Percentiles rank a stretch among this genome's conserved stretches.
Conservation (phyloP, 2,888 invertebrate species). For the Athalia circularis region DNA sequence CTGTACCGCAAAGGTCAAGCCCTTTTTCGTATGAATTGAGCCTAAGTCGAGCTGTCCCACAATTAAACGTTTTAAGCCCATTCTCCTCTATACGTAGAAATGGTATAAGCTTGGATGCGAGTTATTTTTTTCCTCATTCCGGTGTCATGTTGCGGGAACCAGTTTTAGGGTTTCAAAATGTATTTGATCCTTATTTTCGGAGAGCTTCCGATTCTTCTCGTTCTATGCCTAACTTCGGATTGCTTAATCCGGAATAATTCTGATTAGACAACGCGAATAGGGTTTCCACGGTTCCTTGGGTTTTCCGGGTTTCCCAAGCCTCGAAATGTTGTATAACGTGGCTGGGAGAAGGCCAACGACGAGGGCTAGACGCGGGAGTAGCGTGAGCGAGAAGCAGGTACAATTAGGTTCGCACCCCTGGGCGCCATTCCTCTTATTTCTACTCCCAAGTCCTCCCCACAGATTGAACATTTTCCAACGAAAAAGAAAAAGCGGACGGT, state of each 20-base stretch:
- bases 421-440: conserved; percentile 68
- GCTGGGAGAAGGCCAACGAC: conserved; percentile 30
- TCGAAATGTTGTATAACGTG: conserved; percentile 11
- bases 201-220: neutral
- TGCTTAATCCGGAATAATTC: conserved; percentile 47
- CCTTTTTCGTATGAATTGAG: too few relatives aligned
- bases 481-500: conserved; percentile 54
- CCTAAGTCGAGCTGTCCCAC: too few relatives aligned
- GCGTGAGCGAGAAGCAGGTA: conserved; percentile 60
- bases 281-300: conserved; percentile 39
- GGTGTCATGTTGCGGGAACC: too few relatives aligned
- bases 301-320: conserved; percentile 3
- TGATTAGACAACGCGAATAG: conserved; percentile 45
- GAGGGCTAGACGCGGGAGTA: neutral
- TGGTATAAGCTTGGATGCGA: too few relatives aligned
- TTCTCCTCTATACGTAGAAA: too few relatives aligned
- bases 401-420: conserved; percentile 71
- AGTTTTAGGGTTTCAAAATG: too few relatives aligned
- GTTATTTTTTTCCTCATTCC: too few relatives aligned
- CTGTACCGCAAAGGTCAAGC: too few relatives aligned
- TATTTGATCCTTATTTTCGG: neutral
- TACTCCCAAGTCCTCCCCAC: conserved; percentile 59
- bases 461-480: conserved; percentile 61
- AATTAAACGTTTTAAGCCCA: too few relatives aligned
- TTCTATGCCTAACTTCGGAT: conserved; percentile 38